A percentile compares a stretch with the other conserved stretches of the same genome.
These are phyloP conservation scores for Liparis tanakae DNA, from an alignment of 2,797 vertebrate species.

Conservation along the genomic window DNA sequence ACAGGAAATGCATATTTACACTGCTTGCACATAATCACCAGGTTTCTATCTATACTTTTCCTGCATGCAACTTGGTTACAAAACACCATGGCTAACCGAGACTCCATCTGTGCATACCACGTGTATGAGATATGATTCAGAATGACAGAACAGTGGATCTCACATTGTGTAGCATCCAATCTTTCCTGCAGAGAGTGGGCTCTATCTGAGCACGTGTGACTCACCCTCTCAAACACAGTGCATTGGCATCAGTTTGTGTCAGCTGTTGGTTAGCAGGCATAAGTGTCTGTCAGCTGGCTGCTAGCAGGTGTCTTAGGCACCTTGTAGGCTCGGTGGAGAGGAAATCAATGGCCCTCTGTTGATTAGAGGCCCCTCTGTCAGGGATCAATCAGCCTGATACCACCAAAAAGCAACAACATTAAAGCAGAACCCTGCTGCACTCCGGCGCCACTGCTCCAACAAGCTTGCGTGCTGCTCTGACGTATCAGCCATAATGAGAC, in stretches of 20 bases:
- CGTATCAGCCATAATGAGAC: slow-evolving; percentile 38
- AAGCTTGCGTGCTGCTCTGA: slow-evolving; percentile 47
- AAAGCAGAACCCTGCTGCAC: slow-evolving; percentile 29
- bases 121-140: slow-evolving; percentile 74
- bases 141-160: slow-evolving; percentile 62
- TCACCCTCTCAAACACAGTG: slow-evolving; percentile 65
- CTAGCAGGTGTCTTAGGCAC: slow-evolving; percentile 79
- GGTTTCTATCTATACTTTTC: slow-evolving; percentile 13
- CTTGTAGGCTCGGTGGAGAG: slow-evolving; percentile 60
- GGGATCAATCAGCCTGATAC: slow-evolving; percentile 65
- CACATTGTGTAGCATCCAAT: slow-evolving; percentile 64
- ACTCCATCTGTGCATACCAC: slow-evolving; percentile 74
- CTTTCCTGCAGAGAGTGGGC: slow-evolving; percentile 64
- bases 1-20: slow-evolving; percentile 12
- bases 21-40: slow-evolving; percentile 11
- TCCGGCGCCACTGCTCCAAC: slow-evolving; percentile 27
- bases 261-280: slow-evolving; percentile 77
- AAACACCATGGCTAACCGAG: slow-evolving; percentile 54
- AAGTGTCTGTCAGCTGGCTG: slow-evolving; percentile 78
- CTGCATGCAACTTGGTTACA: slow-evolving; percentile 55
- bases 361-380: slow-evolving; percentile 68
- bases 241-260: slow-evolving; percentile 76
- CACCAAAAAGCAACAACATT: slow-evolving; percentile 47
- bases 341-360: slow-evolving; percentile 76
- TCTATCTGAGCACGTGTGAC: slow-evolving; percentile 70